Conservation (phyloP, 2,888 invertebrate species). For the Malthinus seriepunctatus region DNA sequence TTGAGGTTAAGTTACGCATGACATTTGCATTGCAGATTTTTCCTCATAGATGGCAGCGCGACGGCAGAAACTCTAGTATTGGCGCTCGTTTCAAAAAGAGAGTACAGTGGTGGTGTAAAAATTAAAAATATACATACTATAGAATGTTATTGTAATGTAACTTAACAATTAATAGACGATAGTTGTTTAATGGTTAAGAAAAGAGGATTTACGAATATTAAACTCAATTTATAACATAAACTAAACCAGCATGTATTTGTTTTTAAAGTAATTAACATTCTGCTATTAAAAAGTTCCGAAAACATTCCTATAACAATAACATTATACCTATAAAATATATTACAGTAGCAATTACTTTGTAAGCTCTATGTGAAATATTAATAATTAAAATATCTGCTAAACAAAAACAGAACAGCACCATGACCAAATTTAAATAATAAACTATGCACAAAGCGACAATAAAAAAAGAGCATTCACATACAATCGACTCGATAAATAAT, state of each 20-base stretch:
- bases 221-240: conserved; percentile 33
- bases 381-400: conserved; percentile 33
- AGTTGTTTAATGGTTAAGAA: too few species aligned
- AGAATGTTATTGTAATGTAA: too few species aligned
- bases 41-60: too few species aligned
- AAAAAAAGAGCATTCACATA: conserved; percentile 38
- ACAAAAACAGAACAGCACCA: conserved; percentile 40
- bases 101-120: too few species aligned
- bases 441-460: conserved; percentile 43
- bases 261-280: conserved; percentile 39
- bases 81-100: too few species aligned
- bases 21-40: too few species aligned
- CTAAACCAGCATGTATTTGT: conserved; percentile 42
- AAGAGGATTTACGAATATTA: too few species aligned
- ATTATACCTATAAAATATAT: conserved; percentile 22
- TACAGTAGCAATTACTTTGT: conserved; percentile 14
- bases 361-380: conserved; percentile 24
- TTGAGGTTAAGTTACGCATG: too few species aligned
- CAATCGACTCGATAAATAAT: conserved; percentile 20
- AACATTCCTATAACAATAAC: conserved; percentile 30
- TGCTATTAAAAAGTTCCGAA: conserved; percentile 34
- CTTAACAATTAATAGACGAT: too few species aligned
- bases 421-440: conserved; percentile 41
- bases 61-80: too few species aligned
- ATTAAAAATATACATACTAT: too few species aligned